phyloP scores from a whole-genome alignment of 2,113 vertebrate genomes.

The Protobothrops mucrosquamatus region DNA sequence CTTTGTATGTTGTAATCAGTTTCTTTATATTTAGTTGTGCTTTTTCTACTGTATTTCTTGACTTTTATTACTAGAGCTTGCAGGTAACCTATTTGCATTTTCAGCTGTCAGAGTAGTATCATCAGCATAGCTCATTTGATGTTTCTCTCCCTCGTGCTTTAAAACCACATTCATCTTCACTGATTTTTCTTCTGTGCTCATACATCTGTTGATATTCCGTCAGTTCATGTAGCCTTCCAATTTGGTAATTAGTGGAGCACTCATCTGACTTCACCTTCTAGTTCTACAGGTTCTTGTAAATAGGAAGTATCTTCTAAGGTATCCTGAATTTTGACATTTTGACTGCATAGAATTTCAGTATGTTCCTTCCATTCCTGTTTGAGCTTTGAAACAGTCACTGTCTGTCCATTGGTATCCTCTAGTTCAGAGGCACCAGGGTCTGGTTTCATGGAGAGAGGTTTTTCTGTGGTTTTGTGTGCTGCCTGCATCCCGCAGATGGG shows the following conservation, averaged over 20 bases:
- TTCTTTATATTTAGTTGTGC: neutral
- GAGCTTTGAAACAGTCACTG: neutral
- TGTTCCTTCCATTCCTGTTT: neutral
- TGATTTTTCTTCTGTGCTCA: too few relatives aligned
- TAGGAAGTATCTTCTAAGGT: too few relatives aligned
- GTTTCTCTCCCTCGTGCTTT: neutral
- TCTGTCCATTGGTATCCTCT: neutral
- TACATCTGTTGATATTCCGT: too few relatives aligned
- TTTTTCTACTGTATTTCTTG: neutral
- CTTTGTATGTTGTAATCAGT: neutral
- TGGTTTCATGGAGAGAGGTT: too few relatives aligned
- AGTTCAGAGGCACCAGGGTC: too few relatives aligned
- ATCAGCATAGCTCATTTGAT: neutral
- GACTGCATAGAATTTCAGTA: neutral
- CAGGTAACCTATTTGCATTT: neutral
- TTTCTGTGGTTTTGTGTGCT: too few relatives aligned
- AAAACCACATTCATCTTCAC: neutral
- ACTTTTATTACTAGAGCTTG: neutral
- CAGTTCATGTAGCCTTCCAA: too few relatives aligned
- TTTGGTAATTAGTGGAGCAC: too few relatives aligned
- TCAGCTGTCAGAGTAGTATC: neutral
- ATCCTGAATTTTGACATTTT: neutral
- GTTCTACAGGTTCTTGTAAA: too few relatives aligned
- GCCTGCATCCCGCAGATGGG: too few relatives aligned
- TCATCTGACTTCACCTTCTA: too few relatives aligned